Conservation (phyloP, 2,888 invertebrate species). For the Odontocerum albicorne region DNA sequence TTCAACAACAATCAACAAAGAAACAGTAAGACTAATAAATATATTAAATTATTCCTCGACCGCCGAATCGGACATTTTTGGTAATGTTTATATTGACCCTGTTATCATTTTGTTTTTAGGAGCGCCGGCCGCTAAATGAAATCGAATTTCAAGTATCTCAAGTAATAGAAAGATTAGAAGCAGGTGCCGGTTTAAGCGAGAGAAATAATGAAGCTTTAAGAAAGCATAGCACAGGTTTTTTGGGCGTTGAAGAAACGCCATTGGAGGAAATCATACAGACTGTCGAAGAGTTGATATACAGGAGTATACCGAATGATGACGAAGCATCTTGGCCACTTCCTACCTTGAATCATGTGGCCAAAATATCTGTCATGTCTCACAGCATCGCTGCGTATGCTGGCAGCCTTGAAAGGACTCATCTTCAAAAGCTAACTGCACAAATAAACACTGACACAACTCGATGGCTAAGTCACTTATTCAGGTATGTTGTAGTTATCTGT, state of each 20-base stretch:
- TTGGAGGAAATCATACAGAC: constrained; percentile 64
- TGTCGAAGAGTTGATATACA: constrained; percentile 61
- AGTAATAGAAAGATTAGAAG: constrained; percentile 70
- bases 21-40: constrained; percentile 15
- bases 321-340: constrained; percentile 64
- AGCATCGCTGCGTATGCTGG: constrained; percentile 85
- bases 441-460: constrained; percentile 83
- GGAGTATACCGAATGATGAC: constrained; percentile 62
- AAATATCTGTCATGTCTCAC: constrained; percentile 73
- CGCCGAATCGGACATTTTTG: too few relatives aligned
- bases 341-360: constrained; percentile 63
- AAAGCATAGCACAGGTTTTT: constrained; percentile 56
- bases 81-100: constrained; percentile 1
- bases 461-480: constrained; percentile 87
- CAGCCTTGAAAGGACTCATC: constrained; percentile 76
- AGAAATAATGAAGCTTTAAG: constrained; percentile 49
- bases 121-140: constrained; percentile 64
- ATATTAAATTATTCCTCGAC: neutral
- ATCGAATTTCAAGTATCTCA: constrained; percentile 74
- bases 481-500: too few relatives aligned
- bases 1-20: constrained; percentile 12
- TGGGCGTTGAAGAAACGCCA: constrained; percentile 57
- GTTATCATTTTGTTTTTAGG: constrained; percentile 45
- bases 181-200: constrained; percentile 58
- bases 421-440: constrained; percentile 77